These are phyloP conservation scores for Holothuria leucospilota DNA, from an alignment of 53 echinoderm and acorn worm species.

Conservation along the genomic window DNA sequence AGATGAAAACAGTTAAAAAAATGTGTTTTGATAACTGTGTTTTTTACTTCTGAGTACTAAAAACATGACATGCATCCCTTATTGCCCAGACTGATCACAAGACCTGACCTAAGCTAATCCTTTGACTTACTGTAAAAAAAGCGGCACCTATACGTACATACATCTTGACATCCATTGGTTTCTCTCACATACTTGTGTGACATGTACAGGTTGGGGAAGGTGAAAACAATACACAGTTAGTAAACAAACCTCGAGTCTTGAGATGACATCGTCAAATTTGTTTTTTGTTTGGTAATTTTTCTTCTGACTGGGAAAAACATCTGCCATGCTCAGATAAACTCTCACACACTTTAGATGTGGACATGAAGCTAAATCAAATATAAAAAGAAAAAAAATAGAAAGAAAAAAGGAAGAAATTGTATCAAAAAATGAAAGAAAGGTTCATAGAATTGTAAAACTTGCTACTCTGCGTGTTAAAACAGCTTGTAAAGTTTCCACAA, in stretches of 20 bases:
- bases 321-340: slow-evolving; percentile 51
- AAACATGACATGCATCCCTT: no score
- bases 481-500: no score
- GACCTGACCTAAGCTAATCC: no score
- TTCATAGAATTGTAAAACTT: background rate
- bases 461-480: no score
- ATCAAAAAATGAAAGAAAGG: background rate
- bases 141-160: no score
- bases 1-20: background rate
- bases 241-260: slow-evolving; percentile 6
- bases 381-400: background rate
- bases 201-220: background rate
- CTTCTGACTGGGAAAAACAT: background rate
- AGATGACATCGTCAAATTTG: background rate
- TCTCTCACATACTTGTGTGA: no score
- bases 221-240: background rate
- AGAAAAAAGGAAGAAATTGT: background rate
- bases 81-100: no score
- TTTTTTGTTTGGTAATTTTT: background rate
- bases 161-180: no score
- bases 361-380: slow-evolving; percentile 64
- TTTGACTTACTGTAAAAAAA: no score
- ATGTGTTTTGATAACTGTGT: no score
- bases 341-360: slow-evolving; percentile 58
- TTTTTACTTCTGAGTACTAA: no score